Conservation (phyloP, 2,113 vertebrate species). For the Pristiophorus japonicus region DNA sequence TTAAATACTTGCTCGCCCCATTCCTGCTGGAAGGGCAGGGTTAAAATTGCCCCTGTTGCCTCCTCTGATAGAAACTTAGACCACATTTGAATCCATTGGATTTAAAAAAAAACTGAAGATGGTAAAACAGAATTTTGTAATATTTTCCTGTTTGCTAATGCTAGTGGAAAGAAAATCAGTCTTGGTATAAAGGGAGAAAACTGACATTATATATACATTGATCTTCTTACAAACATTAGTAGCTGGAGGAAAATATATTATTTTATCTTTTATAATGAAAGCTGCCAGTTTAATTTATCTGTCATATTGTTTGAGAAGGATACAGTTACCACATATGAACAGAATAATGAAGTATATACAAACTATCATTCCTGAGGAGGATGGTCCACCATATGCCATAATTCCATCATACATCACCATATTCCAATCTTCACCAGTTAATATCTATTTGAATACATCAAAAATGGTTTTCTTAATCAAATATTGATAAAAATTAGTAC, state of each 20-base stretch:
- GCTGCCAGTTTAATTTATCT: not conserved
- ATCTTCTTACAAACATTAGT: not conserved
- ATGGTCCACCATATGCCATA: conserved; percentile 93
- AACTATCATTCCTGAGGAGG: conserved; percentile 93
- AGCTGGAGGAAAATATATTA: conserved; percentile 44
- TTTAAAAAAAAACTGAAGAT: not conserved
- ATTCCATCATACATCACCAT: conserved; percentile 98
- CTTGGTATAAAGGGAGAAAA: not conserved
- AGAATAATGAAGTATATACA: conserved; percentile 99
- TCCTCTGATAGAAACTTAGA: not conserved
- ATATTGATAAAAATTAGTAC: not conserved
- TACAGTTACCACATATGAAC: conserved; percentile 99
- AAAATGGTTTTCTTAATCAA: not conserved
- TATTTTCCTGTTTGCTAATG: not conserved
- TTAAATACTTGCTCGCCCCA: not conserved
- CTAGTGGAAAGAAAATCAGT: not conserved
- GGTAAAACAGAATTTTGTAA: not conserved
- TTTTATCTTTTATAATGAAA: not conserved
- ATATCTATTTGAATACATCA: conserved; percentile 63
- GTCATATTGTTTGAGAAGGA: conserved; percentile 56
- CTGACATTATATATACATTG: not conserved
- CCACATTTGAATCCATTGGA: not conserved
- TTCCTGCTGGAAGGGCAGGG: not conserved
- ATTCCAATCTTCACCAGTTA: conserved; percentile 98
- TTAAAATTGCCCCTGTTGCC: not conserved